A percentile compares a stretch with the other conserved stretches of the same genome.
Conservation (phyloP, 2,797 vertebrate species). For the Sebastes matsubarae region DNA sequence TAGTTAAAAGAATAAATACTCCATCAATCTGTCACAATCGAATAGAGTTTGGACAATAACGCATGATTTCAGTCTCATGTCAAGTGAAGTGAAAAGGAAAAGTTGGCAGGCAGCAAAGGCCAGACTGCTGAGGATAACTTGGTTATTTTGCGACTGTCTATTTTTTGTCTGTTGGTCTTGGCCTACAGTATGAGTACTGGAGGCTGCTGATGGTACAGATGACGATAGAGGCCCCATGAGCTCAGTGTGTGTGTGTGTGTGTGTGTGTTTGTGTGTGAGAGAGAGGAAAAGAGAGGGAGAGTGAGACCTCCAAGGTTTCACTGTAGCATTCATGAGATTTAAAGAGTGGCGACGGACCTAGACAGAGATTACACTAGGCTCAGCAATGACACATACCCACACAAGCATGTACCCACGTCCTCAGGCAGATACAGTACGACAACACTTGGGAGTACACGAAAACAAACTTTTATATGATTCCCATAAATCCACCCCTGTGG, state of each 20-base stretch:
- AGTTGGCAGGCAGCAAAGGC: conserved; percentile 52
- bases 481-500: conserved; percentile 22
- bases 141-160: conserved; percentile 71
- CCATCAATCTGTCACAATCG: conserved; percentile 43
- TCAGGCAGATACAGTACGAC: conserved; percentile 2
- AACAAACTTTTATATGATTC: conserved; percentile 39
- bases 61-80: conserved; percentile 55
- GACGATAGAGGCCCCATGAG: conserved; percentile 43
- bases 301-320: conserved; percentile 35
- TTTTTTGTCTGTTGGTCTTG: conserved; percentile 77
- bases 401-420: neutral
- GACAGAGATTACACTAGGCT: conserved; percentile 37
- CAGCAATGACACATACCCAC: neutral
- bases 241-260: conserved; percentile 26
- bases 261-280: conserved; percentile 4
- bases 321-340: conserved; percentile 46
- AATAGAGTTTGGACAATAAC: conserved; percentile 43
- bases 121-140: conserved; percentile 57
- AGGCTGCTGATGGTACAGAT: conserved; percentile 60
- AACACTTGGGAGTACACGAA: conserved; percentile 26
- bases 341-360: conserved; percentile 27
- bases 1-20: conserved; percentile 40
- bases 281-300: neutral
- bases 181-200: conserved; percentile 48
- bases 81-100: conserved; percentile 59